Evolutionary conservation across 2,113 vertebrate species (phyloP).

Genomic region (Pangasianodon hypophthalmus): DNA sequence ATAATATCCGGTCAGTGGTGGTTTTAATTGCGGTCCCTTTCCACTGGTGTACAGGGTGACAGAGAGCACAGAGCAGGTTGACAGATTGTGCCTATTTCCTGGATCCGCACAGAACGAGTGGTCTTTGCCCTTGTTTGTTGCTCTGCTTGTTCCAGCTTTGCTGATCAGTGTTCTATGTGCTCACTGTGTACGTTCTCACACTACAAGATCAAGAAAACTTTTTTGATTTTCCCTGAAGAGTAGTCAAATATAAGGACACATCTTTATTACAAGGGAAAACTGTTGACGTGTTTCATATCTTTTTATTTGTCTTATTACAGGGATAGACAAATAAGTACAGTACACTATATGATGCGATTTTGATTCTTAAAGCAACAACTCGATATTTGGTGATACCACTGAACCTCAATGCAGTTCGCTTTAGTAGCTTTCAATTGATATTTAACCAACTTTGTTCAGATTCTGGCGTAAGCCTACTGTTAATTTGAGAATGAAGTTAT

Average conservation of each 20-base stretch:
- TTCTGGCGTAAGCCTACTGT: no score
- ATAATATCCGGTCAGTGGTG: not conserved
- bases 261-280: not conserved
- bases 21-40: not conserved
- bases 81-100: not conserved
- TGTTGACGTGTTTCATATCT: not conserved
- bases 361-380: not conserved
- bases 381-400: not conserved
- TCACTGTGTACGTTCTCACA: not conserved
- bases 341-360: not conserved
- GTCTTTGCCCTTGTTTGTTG: not conserved
- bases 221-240: not conserved
- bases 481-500: no score
- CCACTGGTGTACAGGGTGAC: not conserved
- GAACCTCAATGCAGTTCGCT: not conserved
- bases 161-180: not conserved
- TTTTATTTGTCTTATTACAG: not conserved
- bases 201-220: not conserved
- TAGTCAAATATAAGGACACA: not conserved
- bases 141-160: conserved; percentile 3
- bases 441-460: not conserved
- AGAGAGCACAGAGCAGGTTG: not conserved
- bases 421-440: not conserved
- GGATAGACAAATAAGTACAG: not conserved
- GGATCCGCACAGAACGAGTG: not conserved